Percentiles rank a stretch among this genome's conserved stretches.
phyloP scores from a whole-genome alignment of 2,888 invertebrate genomes.

The Callosobruchus maculatus region DNA sequence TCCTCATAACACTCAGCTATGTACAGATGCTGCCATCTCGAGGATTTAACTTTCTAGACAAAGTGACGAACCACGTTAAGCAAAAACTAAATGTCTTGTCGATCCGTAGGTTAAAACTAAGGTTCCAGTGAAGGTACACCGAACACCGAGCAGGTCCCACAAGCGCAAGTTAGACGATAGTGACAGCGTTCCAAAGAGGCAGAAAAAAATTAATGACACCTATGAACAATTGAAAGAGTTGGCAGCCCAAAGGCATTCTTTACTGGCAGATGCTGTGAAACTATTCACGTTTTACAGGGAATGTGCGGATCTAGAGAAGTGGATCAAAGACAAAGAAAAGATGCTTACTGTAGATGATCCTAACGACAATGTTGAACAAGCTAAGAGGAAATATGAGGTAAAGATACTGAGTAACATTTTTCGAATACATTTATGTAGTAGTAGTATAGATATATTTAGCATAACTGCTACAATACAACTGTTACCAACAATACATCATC shows the following conservation, averaged over 20 bases:
- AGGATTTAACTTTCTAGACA: no score
- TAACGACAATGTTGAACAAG: slow-evolving; percentile 85
- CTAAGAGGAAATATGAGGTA: slow-evolving; percentile 91
- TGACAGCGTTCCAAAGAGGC: slow-evolving; percentile 77
- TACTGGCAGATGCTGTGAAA: slow-evolving; percentile 88
- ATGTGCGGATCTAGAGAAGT: slow-evolving; percentile 95
- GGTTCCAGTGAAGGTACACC: slow-evolving; percentile 66
- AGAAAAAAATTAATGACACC: slow-evolving; percentile 73
- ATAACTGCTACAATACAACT: no score
- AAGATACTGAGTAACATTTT: no score
- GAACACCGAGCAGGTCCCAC: slow-evolving; percentile 45
- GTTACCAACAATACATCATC: no score
- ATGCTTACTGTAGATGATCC: slow-evolving; percentile 79
- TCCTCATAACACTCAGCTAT: no score
- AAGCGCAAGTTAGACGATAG: slow-evolving; percentile 55
- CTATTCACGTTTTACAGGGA: slow-evolving; percentile 92
- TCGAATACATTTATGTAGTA: no score
- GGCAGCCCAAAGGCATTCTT: slow-evolving; percentile 74
- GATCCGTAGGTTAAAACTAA: slow-evolving; percentile 59
- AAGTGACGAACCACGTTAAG: no score
- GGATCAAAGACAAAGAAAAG: slow-evolving; percentile 95
- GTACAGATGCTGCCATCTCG: no score
- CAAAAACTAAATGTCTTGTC: background rate
- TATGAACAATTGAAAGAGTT: slow-evolving; percentile 79
- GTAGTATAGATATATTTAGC: no score